phyloP scores from a whole-genome alignment of 2,888 invertebrate species.

The Aromia moschata region DNA sequence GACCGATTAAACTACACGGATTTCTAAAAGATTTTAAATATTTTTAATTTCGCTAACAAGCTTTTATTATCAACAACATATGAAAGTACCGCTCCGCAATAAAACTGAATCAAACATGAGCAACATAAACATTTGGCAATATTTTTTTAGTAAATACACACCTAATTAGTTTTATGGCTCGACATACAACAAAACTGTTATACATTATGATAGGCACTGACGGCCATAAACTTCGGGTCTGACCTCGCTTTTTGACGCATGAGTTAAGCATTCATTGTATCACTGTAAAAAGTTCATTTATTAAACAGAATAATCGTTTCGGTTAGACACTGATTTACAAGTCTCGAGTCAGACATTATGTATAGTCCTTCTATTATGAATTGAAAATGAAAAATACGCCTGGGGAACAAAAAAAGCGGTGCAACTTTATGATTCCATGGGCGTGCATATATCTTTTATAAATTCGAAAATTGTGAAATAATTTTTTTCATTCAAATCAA shows the following conservation, averaged over 20 bases:
- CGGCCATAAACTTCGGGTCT: slow-evolving; percentile 12
- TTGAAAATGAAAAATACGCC: too few species aligned
- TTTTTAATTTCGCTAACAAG: slow-evolving; percentile 3
- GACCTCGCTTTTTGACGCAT: slow-evolving; percentile 17
- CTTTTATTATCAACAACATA: slow-evolving; percentile 23
- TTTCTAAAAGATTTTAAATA: background rate
- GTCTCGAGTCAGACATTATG: too few species aligned
- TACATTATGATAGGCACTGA: slow-evolving; percentile 16
- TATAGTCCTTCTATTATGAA: too few species aligned
- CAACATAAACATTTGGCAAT: slow-evolving; percentile 16
- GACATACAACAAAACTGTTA: slow-evolving; percentile 14
- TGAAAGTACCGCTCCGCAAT: slow-evolving; percentile 17
- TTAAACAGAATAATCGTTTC: background rate
- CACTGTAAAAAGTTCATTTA: background rate
- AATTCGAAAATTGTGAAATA: too few species aligned
- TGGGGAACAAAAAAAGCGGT: too few species aligned
- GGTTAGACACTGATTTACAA: background rate
- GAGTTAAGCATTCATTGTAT: slow-evolving; percentile 3
- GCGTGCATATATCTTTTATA: too few species aligned
- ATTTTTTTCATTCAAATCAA: too few species aligned
- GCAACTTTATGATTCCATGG: too few species aligned
- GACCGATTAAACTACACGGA: background rate
- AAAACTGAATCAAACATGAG: slow-evolving; percentile 17
- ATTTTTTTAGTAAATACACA: slow-evolving; percentile 21
- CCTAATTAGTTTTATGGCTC: slow-evolving; percentile 19